Percentiles rank a stretch among this genome's conserved stretches.
Conservation (phyloP, 2,113 vertebrate species). For the Acinonyx jubatus region DNA sequence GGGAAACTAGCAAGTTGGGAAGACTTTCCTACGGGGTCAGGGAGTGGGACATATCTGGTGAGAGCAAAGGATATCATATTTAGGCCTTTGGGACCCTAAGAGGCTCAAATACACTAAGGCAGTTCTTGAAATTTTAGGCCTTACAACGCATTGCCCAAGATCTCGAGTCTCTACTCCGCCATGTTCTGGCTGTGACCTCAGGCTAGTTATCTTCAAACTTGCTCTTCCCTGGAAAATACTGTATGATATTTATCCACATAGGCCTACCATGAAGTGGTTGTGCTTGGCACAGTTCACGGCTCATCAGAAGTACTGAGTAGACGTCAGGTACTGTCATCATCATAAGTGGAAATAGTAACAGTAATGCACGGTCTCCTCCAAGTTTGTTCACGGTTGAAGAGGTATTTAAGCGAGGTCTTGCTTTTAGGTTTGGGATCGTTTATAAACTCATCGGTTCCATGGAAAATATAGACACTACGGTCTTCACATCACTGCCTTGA, state of each 20-base stretch:
- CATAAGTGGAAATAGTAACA: not conserved
- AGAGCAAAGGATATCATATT: not conserved
- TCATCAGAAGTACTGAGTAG: not conserved
- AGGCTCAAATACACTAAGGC: not conserved
- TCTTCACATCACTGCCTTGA: not conserved
- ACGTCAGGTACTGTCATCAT: not conserved
- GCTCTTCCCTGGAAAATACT: not conserved
- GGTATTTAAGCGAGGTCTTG: not conserved
- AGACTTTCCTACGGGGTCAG: not conserved
- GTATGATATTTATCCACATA: rapidly evolving
- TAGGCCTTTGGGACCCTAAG: not conserved
- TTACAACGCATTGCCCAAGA: not conserved
- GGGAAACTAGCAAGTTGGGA: not conserved
- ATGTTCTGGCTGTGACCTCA: not conserved
- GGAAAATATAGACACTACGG: too few relatives aligned
- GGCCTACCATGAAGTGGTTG: not conserved
- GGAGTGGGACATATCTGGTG: not conserved
- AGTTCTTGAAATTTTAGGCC: not conserved
- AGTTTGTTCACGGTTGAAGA: not conserved
- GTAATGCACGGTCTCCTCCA: not conserved
- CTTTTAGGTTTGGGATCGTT: not conserved
- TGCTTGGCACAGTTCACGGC: not conserved
- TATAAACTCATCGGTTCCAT: not conserved
- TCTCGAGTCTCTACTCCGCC: not conserved
- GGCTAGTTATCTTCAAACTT: not conserved